A percentile compares a stretch with the other conserved stretches of the same genome.
Evolutionary conservation across 2,113 vertebrate genomes (phyloP).

Genomic region (Willisornis vidua): DNA sequence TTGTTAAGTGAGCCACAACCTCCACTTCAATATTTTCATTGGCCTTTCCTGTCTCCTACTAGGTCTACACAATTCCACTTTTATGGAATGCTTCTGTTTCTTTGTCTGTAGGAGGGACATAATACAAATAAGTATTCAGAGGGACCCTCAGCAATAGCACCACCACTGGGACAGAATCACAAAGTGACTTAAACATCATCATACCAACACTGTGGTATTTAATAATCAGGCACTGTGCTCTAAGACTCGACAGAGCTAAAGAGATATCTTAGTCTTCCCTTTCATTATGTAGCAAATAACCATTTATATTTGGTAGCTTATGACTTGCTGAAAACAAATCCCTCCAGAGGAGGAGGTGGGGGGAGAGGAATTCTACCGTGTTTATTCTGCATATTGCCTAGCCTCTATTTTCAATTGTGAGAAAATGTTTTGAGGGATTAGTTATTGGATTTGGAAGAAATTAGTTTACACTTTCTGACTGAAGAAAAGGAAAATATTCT

Average conservation of each 20-base stretch:
- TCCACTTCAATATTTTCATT: not conserved
- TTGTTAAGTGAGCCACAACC: not conserved
- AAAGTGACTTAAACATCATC: not conserved
- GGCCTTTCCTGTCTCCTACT: not conserved
- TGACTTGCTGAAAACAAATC: conserved; percentile 13
- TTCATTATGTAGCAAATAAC: conserved; percentile 43
- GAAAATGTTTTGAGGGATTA: conserved; percentile 3
- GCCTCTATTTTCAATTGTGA: not conserved
- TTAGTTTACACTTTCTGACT: not conserved
- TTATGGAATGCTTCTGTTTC: not conserved
- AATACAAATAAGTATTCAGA: not conserved
- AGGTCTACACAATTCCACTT: not conserved
- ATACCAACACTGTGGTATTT: not conserved
- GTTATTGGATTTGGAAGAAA: conserved; percentile 17
- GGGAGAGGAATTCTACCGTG: not conserved
- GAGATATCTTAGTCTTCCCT: not conserved
- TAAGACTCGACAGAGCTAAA: not conserved
- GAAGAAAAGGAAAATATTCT: conserved; percentile 20
- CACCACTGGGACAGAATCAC: not conserved
- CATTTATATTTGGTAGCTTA: conserved; percentile 21
- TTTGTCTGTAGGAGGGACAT: not conserved
- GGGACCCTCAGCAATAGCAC: not conserved
- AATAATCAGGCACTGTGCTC: not conserved
- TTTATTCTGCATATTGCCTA: not conserved
- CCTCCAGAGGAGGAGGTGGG: not conserved